phyloP scores from a whole-genome alignment of 1,140 invertebrate genomes.

The Galleria mellonella region DNA sequence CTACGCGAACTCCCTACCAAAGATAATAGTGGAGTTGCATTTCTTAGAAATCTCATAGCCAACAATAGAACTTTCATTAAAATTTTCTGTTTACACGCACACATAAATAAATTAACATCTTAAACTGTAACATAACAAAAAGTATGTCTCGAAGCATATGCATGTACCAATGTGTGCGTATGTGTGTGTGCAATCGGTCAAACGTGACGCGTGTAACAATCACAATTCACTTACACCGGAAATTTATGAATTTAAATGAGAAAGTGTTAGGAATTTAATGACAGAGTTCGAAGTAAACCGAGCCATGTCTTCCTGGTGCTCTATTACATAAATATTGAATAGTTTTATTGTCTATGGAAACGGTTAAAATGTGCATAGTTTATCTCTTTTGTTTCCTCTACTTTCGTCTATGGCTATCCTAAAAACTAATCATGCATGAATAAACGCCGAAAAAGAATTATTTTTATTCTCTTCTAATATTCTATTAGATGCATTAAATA shows the following conservation, averaged over 20 bases:
- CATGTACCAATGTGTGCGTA: slow-evolving; percentile 19
- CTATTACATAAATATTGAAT: slow-evolving; percentile 58
- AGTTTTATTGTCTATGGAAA: slow-evolving; percentile 48
- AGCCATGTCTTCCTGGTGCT: slow-evolving; percentile 59
- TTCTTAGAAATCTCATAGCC: neutral
- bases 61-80: slow-evolving; percentile 5
- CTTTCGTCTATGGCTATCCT: neutral
- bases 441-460: no score
- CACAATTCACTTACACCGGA: slow-evolving; percentile 57
- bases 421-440: no score
- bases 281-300: slow-evolving; percentile 58
- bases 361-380: slow-evolving; percentile 4
- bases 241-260: slow-evolving; percentile 73
- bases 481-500: no score
- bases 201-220: slow-evolving; percentile 50
- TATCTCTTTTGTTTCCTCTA: slow-evolving; percentile 11
- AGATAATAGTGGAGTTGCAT: neutral
- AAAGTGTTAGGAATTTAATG: slow-evolving; percentile 73
- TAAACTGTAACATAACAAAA: slow-evolving; percentile 21
- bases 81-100: slow-evolving; percentile 6
- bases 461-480: no score
- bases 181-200: slow-evolving; percentile 49
- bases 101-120: neutral
- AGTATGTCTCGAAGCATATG: slow-evolving; percentile 38
- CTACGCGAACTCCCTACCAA: neutral